These are phyloP conservation scores for Nannoperca obscura DNA, from an alignment of 2,797 vertebrate species.

Conservation along the genomic window DNA sequence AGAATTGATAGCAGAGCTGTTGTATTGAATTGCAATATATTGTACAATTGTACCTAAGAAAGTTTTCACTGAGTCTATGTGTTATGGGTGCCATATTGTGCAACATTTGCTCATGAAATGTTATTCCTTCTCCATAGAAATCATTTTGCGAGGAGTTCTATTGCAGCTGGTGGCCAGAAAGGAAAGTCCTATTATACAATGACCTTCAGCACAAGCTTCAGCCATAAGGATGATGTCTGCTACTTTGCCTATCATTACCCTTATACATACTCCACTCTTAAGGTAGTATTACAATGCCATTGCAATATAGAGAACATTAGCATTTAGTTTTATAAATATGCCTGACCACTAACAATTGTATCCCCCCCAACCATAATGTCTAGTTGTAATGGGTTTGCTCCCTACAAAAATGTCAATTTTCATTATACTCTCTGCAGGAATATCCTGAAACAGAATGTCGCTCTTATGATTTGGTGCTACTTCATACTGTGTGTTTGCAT, in stretches of 20 bases:
- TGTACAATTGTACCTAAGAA: neutral
- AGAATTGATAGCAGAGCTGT: neutral
- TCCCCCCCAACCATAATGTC: neutral
- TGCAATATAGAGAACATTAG: neutral
- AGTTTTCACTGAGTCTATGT: neutral
- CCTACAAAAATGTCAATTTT: neutral
- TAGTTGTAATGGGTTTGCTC: neutral
- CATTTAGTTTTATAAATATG: neutral
- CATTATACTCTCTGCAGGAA: neutral
- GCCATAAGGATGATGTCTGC: constrained; percentile 97
- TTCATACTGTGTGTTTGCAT: neutral
- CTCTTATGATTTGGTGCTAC: neutral
- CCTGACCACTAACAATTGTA: neutral
- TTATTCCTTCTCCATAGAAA: constrained; percentile 84
- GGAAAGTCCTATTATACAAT: constrained; percentile 98
- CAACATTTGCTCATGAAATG: constrained; percentile 2
- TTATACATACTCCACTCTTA: constrained; percentile 96
- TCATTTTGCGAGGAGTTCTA: constrained; percentile 96
- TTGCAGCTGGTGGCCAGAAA: constrained; percentile 96
- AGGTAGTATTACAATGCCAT: constrained; percentile 82
- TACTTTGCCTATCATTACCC: constrained; percentile 99
- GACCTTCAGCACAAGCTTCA: constrained; percentile 94
- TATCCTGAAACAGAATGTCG: neutral
- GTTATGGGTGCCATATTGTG: neutral
- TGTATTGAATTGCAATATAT: neutral